phyloP scores from a whole-genome alignment of 2,113 vertebrate species.

The Haplochromis vanheusdeni region DNA sequence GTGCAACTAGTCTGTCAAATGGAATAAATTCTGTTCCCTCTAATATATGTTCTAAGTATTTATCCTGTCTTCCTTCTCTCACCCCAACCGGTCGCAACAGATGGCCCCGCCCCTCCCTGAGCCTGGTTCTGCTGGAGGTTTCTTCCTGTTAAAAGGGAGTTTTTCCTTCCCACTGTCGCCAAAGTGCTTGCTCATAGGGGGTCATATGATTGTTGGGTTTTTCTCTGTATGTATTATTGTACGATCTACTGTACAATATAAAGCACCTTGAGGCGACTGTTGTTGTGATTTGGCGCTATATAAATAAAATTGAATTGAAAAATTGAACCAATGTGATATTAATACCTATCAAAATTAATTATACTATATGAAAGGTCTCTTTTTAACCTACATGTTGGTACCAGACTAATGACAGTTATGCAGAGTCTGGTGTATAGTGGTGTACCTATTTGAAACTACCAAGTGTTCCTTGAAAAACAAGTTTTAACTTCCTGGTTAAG shows the following conservation, averaged over 20 bases:
- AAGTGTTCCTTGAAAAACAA: neutral
- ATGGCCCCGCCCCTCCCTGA: neutral
- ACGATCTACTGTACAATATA: accelerated
- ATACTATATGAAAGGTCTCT: neutral
- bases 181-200: neutral
- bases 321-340: neutral
- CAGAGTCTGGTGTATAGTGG: neutral
- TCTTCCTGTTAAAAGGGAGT: neutral
- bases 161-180: neutral
- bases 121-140: neutral
- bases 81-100: accelerated
- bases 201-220: neutral
- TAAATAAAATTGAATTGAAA: neutral
- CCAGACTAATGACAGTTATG: neutral
- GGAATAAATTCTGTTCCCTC: no score
- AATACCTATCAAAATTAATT: neutral
- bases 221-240: neutral
- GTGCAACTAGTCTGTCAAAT: no score
- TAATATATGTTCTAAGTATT: no score
- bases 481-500: neutral
- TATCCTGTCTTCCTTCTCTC: neutral
- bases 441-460: neutral
- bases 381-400: neutral
- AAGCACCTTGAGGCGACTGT: accelerated
- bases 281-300: accelerated